These are phyloP conservation scores for Leptestheria dahalacensis DNA, from an alignment of 1,140 invertebrate genomes.

Conservation along the genomic window DNA sequence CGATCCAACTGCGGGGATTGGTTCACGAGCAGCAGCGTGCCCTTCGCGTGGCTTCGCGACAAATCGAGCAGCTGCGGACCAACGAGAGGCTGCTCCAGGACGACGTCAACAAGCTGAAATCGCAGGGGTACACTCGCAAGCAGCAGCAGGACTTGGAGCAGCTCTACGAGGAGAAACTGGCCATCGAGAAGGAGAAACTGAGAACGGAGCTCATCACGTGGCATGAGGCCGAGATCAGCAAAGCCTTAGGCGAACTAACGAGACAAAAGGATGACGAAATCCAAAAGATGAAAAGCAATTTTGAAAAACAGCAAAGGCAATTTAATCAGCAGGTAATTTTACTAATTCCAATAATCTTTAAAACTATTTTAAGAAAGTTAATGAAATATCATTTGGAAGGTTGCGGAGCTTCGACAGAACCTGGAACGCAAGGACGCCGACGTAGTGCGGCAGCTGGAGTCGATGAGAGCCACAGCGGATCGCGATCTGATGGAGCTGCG, in stretches of 20 bases:
- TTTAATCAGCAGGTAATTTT: constrained; percentile 2
- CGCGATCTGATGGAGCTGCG: constrained; percentile 36
- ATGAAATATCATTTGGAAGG: constrained; percentile 31
- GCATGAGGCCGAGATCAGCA: constrained; percentile 8
- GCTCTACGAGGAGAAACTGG: not conserved
- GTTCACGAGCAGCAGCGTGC: constrained; percentile 41
- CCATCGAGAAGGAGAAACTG: not conserved
- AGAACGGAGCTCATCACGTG: not conserved
- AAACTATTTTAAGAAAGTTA: no score
- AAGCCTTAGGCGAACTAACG: constrained; percentile 7
- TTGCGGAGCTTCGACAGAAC: constrained; percentile 35
- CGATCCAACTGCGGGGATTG: constrained; percentile 37
- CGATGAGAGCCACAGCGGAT: constrained; percentile 35
- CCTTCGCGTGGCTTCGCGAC: constrained; percentile 35
- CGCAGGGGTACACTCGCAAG: constrained; percentile 1
- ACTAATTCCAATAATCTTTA: no score
- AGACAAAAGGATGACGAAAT: constrained; percentile 17
- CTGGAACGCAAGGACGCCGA: constrained; percentile 37
- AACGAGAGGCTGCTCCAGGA: constrained; percentile 37
- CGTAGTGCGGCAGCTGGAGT: constrained; percentile 33
- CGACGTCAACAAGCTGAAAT: constrained; percentile 29
- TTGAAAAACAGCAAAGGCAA: not conserved
- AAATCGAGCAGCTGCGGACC: constrained; percentile 38
- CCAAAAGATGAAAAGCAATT: not conserved
- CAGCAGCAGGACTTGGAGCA: constrained; percentile 8